These are phyloP conservation scores for Episyrphus balteatus DNA, from an alignment of 1,140 invertebrate species.

Conservation along the genomic window DNA sequence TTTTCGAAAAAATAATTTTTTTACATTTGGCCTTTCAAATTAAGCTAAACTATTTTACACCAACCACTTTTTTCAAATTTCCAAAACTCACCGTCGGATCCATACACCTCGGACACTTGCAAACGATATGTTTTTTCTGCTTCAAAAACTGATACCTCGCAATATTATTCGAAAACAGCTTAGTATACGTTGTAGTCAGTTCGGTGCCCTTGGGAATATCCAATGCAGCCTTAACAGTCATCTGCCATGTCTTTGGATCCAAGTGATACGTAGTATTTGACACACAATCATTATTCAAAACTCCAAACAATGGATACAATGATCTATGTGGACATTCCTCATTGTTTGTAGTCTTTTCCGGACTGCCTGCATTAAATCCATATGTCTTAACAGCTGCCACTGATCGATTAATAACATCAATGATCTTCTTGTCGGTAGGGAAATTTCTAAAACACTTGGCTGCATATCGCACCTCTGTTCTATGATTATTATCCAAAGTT, in stretches of 20 bases:
- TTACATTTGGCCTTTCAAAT: too few relatives aligned
- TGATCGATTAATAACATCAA: slow-evolving; percentile 34
- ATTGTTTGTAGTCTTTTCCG: slow-evolving; percentile 38
- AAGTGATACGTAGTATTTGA: slow-evolving; percentile 63
- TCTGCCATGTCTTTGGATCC: slow-evolving; percentile 42
- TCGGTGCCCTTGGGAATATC: slow-evolving; percentile 55
- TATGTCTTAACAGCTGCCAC: slow-evolving; percentile 59
- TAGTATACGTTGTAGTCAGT: slow-evolving; percentile 62
- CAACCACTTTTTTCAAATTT: too few relatives aligned
- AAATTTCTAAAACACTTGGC: slow-evolving; percentile 45
- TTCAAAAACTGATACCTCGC: slow-evolving; percentile 52
- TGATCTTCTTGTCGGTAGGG: slow-evolving; percentile 37
- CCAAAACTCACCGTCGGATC: slow-evolving; percentile 48
- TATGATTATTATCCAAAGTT: slow-evolving; percentile 43
- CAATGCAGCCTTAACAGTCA: slow-evolving; percentile 53
- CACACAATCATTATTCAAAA: slow-evolving; percentile 65
- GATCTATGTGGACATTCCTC: slow-evolving; percentile 49
- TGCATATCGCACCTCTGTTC: slow-evolving; percentile 48
- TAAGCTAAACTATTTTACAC: too few relatives aligned
- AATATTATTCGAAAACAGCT: slow-evolving; percentile 58
- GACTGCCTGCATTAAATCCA: slow-evolving; percentile 52
- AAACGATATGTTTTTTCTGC: slow-evolving; percentile 63
- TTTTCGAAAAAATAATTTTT: too few relatives aligned
- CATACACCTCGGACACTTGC: slow-evolving; percentile 55
- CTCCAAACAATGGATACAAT: slow-evolving; percentile 57